Evolutionary conservation across 2,888 invertebrate genomes (phyloP).

Genomic region (Drosophila stalkeri): DNA sequence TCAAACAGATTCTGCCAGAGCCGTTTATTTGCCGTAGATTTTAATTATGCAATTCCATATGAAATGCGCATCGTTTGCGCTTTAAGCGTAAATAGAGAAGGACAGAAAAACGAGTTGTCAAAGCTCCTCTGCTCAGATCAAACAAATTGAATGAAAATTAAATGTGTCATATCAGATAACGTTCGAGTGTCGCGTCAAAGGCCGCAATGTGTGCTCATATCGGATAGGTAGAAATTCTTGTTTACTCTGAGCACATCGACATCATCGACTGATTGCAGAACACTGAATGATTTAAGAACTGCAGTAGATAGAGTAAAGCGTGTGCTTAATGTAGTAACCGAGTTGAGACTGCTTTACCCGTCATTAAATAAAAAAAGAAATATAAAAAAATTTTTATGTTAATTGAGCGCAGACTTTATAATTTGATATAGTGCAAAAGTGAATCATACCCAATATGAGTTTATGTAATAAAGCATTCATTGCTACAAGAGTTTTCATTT

Average conservation of each 20-base stretch:
- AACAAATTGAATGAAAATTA: conserved; percentile 4
- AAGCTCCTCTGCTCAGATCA: background rate
- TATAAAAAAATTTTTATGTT: too few relatives aligned
- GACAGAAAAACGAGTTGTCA: background rate
- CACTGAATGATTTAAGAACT: background rate
- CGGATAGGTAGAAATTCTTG: background rate
- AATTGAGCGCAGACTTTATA: too few relatives aligned
- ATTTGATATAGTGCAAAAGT: too few relatives aligned
- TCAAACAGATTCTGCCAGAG: conserved; percentile 7
- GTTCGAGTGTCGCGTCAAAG: background rate
- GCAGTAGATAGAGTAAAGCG: background rate
- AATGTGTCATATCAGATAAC: conserved; percentile 1
- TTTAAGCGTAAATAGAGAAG: background rate
- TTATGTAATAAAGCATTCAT: too few relatives aligned
- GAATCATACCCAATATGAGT: too few relatives aligned
- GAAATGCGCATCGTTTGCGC: conserved; percentile 13
- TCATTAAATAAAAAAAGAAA: too few relatives aligned
- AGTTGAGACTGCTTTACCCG: too few relatives aligned
- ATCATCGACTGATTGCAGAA: background rate
- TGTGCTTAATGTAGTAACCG: too few relatives aligned
- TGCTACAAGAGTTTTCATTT: background rate
- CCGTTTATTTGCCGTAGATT: conserved; percentile 38
- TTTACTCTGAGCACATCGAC: background rate
- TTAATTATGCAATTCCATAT: conserved; percentile 54
- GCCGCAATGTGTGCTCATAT: background rate